Evolutionary conservation across 2,888 invertebrate genomes (phyloP).

Genomic region (Elmis aenea): DNA sequence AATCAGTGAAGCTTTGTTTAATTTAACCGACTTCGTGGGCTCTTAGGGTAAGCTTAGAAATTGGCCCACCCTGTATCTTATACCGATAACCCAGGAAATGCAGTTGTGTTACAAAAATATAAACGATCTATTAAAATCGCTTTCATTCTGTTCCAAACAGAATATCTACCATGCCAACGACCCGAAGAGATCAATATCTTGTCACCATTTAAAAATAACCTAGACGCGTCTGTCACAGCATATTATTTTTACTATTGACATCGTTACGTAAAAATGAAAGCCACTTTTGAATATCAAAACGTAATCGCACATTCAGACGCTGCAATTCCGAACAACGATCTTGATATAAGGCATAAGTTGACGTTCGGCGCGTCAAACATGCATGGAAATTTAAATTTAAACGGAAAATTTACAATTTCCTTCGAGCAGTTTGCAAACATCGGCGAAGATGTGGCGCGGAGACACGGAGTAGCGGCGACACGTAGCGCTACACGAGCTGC

Average conservation of each 20-base stretch:
- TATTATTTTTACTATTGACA: slow-evolving; percentile 25
- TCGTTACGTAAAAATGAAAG: slow-evolving; percentile 20
- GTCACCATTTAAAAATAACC: too few species aligned
- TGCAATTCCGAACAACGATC: too few species aligned
- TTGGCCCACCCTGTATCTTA: slow-evolving; percentile 24
- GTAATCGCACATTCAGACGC: too few species aligned
- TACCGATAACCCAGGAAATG: slow-evolving; percentile 28
- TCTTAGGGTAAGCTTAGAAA: slow-evolving; percentile 12
- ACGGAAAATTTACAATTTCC: slow-evolving; percentile 14
- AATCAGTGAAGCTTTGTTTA: too few species aligned
- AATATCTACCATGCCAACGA: too few species aligned
- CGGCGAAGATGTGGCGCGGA: slow-evolving; percentile 16
- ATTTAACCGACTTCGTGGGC: slow-evolving; percentile 9
- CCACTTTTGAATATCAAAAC: too few species aligned
- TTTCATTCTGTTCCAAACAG: slow-evolving; percentile 32
- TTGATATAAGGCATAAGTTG: too few species aligned
- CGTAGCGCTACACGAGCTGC: slow-evolving; percentile 16
- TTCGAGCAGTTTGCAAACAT: slow-evolving; percentile 13
- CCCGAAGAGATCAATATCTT: too few species aligned
- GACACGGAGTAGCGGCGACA: slow-evolving; percentile 13
- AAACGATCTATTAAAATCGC: slow-evolving; percentile 33
- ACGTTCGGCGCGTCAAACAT: slow-evolving; percentile 12
- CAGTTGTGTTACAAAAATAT: slow-evolving; percentile 31
- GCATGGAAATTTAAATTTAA: slow-evolving; percentile 20
- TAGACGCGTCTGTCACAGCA: too few species aligned